Evolutionary conservation across 2,888 invertebrate genomes (phyloP).

Genomic region (Trissoscelio sp.): DNA sequence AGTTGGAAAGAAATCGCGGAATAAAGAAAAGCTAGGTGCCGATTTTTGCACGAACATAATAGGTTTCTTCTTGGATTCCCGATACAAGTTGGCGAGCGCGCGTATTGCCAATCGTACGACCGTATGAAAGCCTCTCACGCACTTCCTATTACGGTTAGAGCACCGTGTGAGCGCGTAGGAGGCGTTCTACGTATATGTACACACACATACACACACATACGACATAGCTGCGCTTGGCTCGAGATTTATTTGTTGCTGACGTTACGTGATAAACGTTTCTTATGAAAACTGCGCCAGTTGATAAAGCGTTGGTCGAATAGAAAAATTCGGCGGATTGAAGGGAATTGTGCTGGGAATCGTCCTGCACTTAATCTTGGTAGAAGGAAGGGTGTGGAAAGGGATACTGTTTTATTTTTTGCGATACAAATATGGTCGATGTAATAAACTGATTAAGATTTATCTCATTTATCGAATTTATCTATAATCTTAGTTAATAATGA

Average conservation of each 20-base stretch:
- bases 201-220: constrained; percentile 30
- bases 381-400: background rate
- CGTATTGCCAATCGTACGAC: constrained; percentile 56
- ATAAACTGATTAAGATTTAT: too few relatives aligned
- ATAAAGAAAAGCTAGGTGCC: constrained; percentile 31
- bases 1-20: constrained; percentile 40
- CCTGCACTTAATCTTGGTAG: constrained; percentile 24
- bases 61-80: constrained; percentile 51
- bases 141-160: constrained; percentile 77
- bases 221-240: constrained; percentile 39
- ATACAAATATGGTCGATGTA: background rate
- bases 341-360: constrained; percentile 9
- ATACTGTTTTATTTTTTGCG: background rate
- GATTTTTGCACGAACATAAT: constrained; percentile 47
- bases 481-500: too few relatives aligned
- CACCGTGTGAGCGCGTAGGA: constrained; percentile 72
- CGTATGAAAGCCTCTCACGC: constrained; percentile 74
- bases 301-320: constrained; percentile 29
- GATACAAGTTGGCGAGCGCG: constrained; percentile 51
- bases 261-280: constrained; percentile 62
- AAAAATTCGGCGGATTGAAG: constrained; percentile 34
- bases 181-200: constrained; percentile 52
- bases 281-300: constrained; percentile 53
- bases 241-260: constrained; percentile 69
- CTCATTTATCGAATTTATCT: too few relatives aligned